These are phyloP conservation scores for Pseudococcus jackbeardsleyi DNA, from an alignment of 2,888 invertebrate species.

Conservation along the genomic window DNA sequence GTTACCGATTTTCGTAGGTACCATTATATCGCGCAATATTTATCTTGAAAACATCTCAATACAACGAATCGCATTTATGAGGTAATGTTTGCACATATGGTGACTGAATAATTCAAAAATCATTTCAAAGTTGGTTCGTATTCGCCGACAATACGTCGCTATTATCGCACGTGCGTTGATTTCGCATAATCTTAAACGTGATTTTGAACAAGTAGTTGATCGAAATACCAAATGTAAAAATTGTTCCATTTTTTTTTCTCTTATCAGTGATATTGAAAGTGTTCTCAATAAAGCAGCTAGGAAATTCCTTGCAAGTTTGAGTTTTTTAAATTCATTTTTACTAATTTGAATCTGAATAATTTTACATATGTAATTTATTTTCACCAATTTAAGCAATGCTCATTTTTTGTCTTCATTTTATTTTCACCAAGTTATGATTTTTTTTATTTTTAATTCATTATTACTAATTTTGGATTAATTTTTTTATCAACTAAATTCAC, in stretches of 20 bases:
- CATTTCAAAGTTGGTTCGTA: background rate
- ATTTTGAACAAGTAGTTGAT: background rate
- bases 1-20: background rate
- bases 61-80: slow-evolving; percentile 19
- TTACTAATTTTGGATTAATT: too few relatives aligned
- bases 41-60: slow-evolving; percentile 39
- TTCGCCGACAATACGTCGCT: background rate
- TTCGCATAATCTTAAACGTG: background rate
- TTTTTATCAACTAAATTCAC: too few relatives aligned
- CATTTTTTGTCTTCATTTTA: too few relatives aligned
- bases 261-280: background rate
- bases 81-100: slow-evolving; percentile 49
- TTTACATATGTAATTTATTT: too few relatives aligned
- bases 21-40: slow-evolving; percentile 24
- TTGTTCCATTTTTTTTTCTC: background rate
- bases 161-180: background rate
- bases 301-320: background rate
- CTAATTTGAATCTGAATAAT: too few relatives aligned
- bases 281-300: background rate
- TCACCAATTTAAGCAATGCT: too few relatives aligned
- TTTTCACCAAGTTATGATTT: too few relatives aligned
- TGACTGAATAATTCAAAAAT: slow-evolving; percentile 41
- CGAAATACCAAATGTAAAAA: background rate
- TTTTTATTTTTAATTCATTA: too few relatives aligned
- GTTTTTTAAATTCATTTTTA: too few relatives aligned